Conservation (phyloP, 92 coral and sea anemone species). For the Heteractis magnifica region DNA sequence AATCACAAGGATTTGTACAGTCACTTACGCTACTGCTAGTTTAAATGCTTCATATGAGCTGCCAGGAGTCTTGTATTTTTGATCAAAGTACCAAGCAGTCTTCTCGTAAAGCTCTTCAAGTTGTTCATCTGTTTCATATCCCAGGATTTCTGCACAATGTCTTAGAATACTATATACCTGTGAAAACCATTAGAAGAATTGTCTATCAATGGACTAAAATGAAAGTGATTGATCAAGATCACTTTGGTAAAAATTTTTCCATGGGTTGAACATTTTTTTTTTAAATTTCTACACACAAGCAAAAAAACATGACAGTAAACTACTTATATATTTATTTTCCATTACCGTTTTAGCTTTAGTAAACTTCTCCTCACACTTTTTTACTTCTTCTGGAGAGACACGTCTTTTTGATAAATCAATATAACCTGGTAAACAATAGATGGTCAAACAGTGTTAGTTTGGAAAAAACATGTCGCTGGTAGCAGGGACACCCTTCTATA, state of each 20-base stretch:
- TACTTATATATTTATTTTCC: background rate
- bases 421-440: slow-evolving; percentile 56
- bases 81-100: slow-evolving; percentile 94
- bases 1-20: background rate
- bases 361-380: slow-evolving; percentile 96
- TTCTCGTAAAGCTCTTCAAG: slow-evolving; percentile 88
- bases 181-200: background rate
- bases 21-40: slow-evolving; percentile 85
- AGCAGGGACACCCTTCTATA: too few species aligned
- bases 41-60: slow-evolving; percentile 92
- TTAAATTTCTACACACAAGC: too few species aligned
- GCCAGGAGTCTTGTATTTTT: slow-evolving; percentile 83
- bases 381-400: slow-evolving; percentile 98
- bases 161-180: slow-evolving; percentile 96
- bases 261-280: too few species aligned
- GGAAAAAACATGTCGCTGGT: too few species aligned
- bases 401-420: slow-evolving; percentile 96
- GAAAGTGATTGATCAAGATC: background rate
- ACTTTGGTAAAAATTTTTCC: background rate
- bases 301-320: too few species aligned
- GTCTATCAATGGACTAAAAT: background rate
- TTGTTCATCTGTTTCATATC: slow-evolving; percentile 87
- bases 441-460: too few species aligned
- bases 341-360: slow-evolving; percentile 97
- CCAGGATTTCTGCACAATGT: slow-evolving; percentile 95